Percentiles rank a stretch among this genome's conserved stretches.
phyloP scores from a whole-genome alignment of 2,797 vertebrate genomes.

The Sebastes taczanowskii region DNA sequence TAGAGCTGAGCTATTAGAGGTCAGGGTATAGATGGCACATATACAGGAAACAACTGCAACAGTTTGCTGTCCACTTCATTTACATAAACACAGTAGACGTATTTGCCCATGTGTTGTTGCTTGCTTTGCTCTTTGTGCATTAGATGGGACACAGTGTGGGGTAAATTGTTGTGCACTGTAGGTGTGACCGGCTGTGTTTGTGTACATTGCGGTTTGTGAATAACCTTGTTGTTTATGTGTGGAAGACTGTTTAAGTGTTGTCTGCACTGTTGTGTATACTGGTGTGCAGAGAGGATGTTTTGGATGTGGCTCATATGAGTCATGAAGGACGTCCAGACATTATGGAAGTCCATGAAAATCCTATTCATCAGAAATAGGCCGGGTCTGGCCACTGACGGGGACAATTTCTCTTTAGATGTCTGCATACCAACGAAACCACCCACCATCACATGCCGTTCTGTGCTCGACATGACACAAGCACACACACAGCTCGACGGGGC shows the following conservation, averaged over 20 bases:
- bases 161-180: constrained; percentile 9
- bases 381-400: neutral
- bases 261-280: constrained; percentile 17
- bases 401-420: constrained; percentile 62
- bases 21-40: neutral
- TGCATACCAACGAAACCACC: constrained; percentile 70
- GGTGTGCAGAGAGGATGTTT: constrained; percentile 39
- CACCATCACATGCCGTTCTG: constrained; percentile 49
- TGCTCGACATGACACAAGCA: constrained; percentile 42
- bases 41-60: constrained; percentile 1
- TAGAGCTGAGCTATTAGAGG: neutral
- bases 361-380: constrained; percentile 22
- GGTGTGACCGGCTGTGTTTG: constrained; percentile 50
- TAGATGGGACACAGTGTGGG: neutral
- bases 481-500: constrained; percentile 9
- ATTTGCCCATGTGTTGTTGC: neutral
- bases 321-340: constrained; percentile 44
- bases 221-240: constrained; percentile 41
- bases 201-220: constrained; percentile 36
- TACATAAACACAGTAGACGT: neutral
- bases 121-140: neutral
- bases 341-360: constrained; percentile 32
- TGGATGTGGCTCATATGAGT: constrained; percentile 52
- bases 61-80: neutral
- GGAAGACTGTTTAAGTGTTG: constrained; percentile 9